Evolutionary conservation across 2,888 invertebrate species (phyloP).

Genomic region (Sturmia bella): DNA sequence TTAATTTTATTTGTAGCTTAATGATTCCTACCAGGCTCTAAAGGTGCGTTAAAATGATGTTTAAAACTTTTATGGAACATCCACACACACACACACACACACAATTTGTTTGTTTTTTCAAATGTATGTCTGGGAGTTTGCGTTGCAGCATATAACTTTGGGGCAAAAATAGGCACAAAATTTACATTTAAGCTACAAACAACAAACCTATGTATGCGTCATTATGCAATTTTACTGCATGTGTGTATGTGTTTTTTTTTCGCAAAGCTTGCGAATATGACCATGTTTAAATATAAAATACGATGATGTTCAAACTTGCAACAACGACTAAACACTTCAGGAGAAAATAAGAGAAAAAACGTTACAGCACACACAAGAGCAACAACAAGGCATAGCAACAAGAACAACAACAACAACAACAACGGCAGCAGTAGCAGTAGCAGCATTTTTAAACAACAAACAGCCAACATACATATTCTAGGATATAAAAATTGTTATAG

Average conservation of each 20-base stretch:
- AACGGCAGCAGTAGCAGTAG: constrained; percentile 8
- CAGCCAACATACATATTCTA: constrained; percentile 36
- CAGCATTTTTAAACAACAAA: constrained; percentile 9
- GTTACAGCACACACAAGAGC: constrained; percentile 24
- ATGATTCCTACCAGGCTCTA: constrained; percentile 62
- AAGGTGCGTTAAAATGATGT: constrained; percentile 67
- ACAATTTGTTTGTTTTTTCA: background rate
- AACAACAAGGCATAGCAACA: constrained; percentile 25
- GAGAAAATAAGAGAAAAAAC: constrained; percentile 1
- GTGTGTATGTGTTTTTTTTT: background rate
- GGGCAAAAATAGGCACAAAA: constrained; percentile 66
- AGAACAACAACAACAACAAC: constrained; percentile 19
- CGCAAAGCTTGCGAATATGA: constrained; percentile 27
- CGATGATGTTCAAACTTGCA: constrained; percentile 63
- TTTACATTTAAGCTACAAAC: constrained; percentile 68
- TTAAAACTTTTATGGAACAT: constrained; percentile 43
- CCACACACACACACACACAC: background rate
- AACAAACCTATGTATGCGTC: constrained; percentile 66
- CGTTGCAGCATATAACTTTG: constrained; percentile 38
- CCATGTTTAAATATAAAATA: constrained; percentile 70
- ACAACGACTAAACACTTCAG: constrained; percentile 46
- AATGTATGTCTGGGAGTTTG: background rate
- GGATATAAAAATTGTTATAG: constrained; percentile 60
- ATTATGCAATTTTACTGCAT: constrained; percentile 62
- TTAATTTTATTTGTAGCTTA: constrained; percentile 46